A percentile compares a stretch with the other conserved stretches of the same genome.
These are phyloP conservation scores for Perognathus longimembris DNA, from an alignment of 2,113 vertebrate genomes.

Conservation along the genomic window DNA sequence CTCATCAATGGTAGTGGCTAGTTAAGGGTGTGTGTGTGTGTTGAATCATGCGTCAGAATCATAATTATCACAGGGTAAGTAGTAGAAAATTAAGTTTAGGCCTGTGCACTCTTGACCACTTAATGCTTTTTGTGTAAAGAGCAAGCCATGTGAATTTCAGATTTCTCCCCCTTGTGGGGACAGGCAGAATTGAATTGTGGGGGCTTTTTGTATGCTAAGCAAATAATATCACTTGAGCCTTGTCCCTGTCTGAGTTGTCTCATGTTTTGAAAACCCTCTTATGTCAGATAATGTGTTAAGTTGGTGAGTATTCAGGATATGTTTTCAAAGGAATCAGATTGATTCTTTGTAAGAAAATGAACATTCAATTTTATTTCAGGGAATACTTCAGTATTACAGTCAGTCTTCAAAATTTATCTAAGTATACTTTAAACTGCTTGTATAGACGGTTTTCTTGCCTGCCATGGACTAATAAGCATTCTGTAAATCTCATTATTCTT, in stretches of 20 bases:
- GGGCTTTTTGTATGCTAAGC: too few species aligned
- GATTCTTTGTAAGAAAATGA: slow-evolving; percentile 38
- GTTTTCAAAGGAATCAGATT: background rate
- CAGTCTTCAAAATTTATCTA: slow-evolving; percentile 27
- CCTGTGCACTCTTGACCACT: background rate
- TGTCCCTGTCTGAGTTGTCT: background rate
- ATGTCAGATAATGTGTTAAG: slow-evolving; percentile 16
- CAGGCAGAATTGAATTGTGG: too few species aligned
- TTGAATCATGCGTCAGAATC: background rate
- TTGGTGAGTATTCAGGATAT: background rate
- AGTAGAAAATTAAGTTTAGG: slow-evolving; percentile 9
- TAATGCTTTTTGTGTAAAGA: slow-evolving; percentile 55
- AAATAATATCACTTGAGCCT: too few species aligned
- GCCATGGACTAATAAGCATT: background rate
- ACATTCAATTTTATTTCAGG: background rate
- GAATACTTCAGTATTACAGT: slow-evolving; percentile 13
- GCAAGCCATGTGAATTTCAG: background rate
- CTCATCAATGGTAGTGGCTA: background rate
- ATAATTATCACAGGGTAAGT: background rate
- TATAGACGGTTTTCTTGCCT: background rate
- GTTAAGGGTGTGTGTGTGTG: background rate
- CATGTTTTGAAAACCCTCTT: background rate
- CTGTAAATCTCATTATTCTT: background rate
- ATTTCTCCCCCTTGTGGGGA: too few species aligned
- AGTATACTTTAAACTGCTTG: slow-evolving; percentile 24